Percentiles rank a stretch among this genome's conserved stretches.
These are phyloP conservation scores for Hypotaenidia okinawae DNA, from an alignment of 2,797 vertebrate genomes.

Conservation along the genomic window DNA sequence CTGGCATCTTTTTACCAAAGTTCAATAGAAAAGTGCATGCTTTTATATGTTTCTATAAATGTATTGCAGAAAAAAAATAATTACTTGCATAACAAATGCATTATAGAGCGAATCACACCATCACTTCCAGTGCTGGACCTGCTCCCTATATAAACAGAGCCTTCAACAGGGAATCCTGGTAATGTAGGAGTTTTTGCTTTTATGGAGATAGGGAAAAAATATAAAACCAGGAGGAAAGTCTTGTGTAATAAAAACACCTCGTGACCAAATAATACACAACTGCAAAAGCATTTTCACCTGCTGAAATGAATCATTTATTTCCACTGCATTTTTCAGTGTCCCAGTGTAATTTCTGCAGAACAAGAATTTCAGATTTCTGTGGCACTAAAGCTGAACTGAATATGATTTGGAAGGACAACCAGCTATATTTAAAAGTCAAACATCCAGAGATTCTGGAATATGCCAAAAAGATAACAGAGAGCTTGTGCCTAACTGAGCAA, in stretches of 20 bases:
- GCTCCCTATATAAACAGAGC: neutral
- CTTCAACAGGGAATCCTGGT: neutral
- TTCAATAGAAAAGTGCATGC: neutral
- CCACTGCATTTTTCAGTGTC: neutral
- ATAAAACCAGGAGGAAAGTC: neutral
- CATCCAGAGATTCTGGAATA: neutral
- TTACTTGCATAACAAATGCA: neutral
- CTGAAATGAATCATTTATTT: slow-evolving; percentile 50
- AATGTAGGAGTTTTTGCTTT: neutral
- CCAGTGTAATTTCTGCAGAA: neutral
- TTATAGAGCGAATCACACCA: neutral
- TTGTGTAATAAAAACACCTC: slow-evolving; percentile 12
- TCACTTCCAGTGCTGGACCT: neutral
- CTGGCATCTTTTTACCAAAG: neutral
- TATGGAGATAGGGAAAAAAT: neutral
- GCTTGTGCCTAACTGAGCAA: neutral
- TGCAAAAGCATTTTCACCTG: slow-evolving; percentile 56
- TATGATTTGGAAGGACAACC: neutral
- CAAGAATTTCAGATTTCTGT: neutral
- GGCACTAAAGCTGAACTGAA: neutral
- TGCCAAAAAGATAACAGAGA: neutral
- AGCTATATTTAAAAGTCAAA: neutral
- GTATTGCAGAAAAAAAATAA: neutral
- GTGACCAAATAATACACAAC: neutral
- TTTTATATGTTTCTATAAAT: neutral